These are phyloP conservation scores for Boleophthalmus pectinirostris DNA, from an alignment of 2,113 vertebrate species.

Conservation along the genomic window DNA sequence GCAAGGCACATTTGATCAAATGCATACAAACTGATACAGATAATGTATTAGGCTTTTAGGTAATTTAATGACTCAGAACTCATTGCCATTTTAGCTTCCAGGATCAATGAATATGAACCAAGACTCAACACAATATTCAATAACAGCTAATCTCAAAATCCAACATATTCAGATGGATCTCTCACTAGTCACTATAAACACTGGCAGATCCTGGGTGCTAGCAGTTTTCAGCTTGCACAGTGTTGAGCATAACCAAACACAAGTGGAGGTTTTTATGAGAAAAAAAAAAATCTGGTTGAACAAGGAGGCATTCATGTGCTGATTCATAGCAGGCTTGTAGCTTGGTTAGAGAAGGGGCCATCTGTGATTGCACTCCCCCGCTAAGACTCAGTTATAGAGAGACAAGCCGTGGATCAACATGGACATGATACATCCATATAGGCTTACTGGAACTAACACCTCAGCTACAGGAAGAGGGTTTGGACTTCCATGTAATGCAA, in stretches of 20 bases:
- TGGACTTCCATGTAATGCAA: conserved; percentile 40
- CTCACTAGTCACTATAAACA: conserved; percentile 29
- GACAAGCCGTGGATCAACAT: conserved; percentile 56
- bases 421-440: conserved; percentile 65
- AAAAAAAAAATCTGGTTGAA: conserved; percentile 67
- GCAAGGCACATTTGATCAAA: too few relatives aligned
- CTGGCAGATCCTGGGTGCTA: conserved; percentile 41
- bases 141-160: background rate
- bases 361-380: conserved; percentile 68
- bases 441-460: conserved; percentile 65
- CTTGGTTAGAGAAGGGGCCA: conserved; percentile 54
- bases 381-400: conserved; percentile 59
- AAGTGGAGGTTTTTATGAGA: conserved; percentile 54
- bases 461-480: conserved; percentile 37
- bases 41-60: too few relatives aligned
- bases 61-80: background rate
- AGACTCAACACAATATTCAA: background rate
- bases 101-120: background rate
- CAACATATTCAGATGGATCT: conserved; percentile 36
- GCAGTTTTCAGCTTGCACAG: conserved; percentile 42
- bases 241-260: conserved; percentile 64
- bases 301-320: conserved; percentile 77
- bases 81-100: background rate
- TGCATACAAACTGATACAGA: too few relatives aligned
- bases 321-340: conserved; percentile 64